Base-by-base conservation (phyloP, 2,113 vertebrate genomes). In the Oncorhynchus mykiss region DNA sequence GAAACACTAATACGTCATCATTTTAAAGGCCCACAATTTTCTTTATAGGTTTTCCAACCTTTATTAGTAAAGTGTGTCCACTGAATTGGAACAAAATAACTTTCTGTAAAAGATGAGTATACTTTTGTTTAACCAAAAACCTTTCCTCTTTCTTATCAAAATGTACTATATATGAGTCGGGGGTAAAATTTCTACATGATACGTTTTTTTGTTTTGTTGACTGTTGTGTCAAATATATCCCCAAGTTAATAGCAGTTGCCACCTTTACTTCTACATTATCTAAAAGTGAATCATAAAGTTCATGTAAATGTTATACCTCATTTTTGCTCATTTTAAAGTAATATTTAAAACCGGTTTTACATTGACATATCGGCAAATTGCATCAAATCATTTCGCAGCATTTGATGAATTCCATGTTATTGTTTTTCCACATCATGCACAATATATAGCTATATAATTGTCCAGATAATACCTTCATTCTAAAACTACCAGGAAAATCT, bases 171-270 rank as follows among this genome's bases (percentile, higher is more conserved):
- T 22, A 22, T 62, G 59, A 62, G 6, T 24, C 3, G 5, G n/a
- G n/a, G 59, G 59, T 62, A 54, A 62, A n/a, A 62, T n/a, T 62
- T 62, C 39, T 11, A 45, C 2, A 22, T 11, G 8, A 9, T 62
- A 1, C 9, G 39, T 45, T 49, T 60, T 13, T 60, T 13, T 80
- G 18, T 82, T 75, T 27, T 81, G 74, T 81, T 87, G 14, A 54
- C 51, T 54, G 49, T 54, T 18, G 79, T 82, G 86, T 80, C 86
- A 83, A 87, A 88, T 49, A 9, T 77, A 54, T 54, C 16, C 16
- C 51, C 51, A 54, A 18, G 14, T 54, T 4, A 54, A 54, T 54
- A 16, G 12, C 51, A 54, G 51, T 54, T 54, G 9, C 20, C 51
- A 54, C 51, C 3, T 54, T 54, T 54, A 54, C 14, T 16, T 54